Percentiles rank a stretch among this genome's conserved stretches.
These are phyloP conservation scores for Gallinago undulata DNA, from an alignment of 2,113 vertebrate genomes.

Conservation along the genomic window DNA sequence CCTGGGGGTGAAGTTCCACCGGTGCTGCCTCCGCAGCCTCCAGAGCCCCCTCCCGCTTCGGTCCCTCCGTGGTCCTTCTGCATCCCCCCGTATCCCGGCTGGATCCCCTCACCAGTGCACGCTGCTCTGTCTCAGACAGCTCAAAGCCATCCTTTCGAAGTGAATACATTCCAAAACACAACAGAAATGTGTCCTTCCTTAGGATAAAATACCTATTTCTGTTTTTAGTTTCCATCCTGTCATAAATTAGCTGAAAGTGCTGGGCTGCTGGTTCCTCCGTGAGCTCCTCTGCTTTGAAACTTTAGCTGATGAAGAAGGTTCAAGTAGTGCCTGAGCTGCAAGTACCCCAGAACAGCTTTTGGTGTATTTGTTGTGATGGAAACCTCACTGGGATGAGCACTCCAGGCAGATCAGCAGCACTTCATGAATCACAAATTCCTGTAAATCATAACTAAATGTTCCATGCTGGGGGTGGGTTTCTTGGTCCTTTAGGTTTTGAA, in stretches of 20 bases:
- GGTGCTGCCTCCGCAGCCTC: too few species aligned
- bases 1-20: neutral
- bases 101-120: neutral
- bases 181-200: neutral
- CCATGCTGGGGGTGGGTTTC: conserved; percentile 87
- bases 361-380: neutral
- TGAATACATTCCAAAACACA: neutral
- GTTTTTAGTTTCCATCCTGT: neutral
- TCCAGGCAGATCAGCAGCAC: neutral
- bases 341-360: neutral
- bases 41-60: neutral
- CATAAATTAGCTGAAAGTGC: neutral
- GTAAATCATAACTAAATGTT: conserved; percentile 61
- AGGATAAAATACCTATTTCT: neutral
- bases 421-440: neutral
- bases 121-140: neutral
- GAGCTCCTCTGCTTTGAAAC: neutral
- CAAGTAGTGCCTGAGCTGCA: neutral
- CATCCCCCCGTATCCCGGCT: accelerated
- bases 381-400: neutral
- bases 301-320: neutral
- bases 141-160: neutral
- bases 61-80: accelerated
- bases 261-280: neutral
- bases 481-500: conserved; percentile 92